Evolutionary conservation across 2,113 vertebrate genomes (phyloP).

Genomic region (Hystrix cristata): DNA sequence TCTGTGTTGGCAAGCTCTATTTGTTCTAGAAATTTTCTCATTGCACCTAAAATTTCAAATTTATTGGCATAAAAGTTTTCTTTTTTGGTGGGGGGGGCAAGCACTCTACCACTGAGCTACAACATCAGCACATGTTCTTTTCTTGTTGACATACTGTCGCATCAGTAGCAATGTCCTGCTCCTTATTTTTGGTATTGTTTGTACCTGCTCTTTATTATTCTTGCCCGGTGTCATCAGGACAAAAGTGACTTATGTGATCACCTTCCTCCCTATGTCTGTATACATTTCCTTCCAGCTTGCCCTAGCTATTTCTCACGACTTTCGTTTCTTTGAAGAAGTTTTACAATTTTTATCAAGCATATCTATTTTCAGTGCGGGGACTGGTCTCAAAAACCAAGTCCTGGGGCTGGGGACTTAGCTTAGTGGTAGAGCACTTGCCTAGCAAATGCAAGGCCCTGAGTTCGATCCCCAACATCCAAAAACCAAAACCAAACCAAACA

Average conservation of each 20-base stretch:
- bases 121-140: neutral
- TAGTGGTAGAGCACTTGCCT: too few relatives aligned
- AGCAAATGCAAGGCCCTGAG: too few relatives aligned
- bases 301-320: neutral
- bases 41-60: neutral
- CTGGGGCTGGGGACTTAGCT: too few relatives aligned
- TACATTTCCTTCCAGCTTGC: neutral
- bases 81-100: neutral
- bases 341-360: neutral
- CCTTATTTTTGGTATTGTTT: neutral
- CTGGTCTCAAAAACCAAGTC: neutral
- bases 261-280: slow-evolving; percentile 32
- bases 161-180: fast-evolving
- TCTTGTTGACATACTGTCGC: neutral
- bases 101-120: neutral
- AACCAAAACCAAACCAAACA: too few relatives aligned
- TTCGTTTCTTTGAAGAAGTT: neutral
- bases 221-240: neutral
- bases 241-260: neutral
- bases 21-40: slow-evolving; percentile 48
- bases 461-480: too few relatives aligned
- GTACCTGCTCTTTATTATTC: neutral
- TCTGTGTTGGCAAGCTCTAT: neutral
- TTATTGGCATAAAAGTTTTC: neutral
- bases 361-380: neutral